Evolutionary conservation across 1,140 invertebrate genomes (phyloP).

Genomic region (Lordiphosa collinella): DNA sequence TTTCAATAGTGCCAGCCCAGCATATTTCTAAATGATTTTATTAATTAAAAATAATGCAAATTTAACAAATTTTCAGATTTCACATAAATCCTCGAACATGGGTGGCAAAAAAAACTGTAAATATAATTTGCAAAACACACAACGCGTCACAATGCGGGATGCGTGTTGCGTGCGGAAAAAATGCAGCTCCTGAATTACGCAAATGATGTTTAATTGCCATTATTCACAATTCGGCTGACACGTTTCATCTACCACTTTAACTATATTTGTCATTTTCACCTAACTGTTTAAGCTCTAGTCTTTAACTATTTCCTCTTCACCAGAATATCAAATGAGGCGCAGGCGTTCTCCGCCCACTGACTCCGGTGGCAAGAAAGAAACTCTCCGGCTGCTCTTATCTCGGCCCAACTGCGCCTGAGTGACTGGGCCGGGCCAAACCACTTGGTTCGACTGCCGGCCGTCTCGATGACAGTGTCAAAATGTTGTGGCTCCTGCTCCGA

Average conservation of each 20-base stretch:
- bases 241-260: not conserved
- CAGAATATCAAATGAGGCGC: slow-evolving; percentile 39
- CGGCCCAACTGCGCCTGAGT: slow-evolving; percentile 43
- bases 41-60: slow-evolving; percentile 71
- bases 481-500: slow-evolving; percentile 12
- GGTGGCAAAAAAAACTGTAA: slow-evolving; percentile 41
- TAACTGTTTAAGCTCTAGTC: not conserved
- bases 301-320: slow-evolving; percentile 33
- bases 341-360: not conserved
- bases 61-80: slow-evolving; percentile 67
- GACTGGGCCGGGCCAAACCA: slow-evolving; percentile 48
- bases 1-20: slow-evolving; percentile 38
- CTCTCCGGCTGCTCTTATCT: slow-evolving; percentile 46
- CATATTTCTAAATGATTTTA: slow-evolving; percentile 69
- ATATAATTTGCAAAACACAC: slow-evolving; percentile 60
- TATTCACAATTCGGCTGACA: not conserved
- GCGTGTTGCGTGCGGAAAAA: slow-evolving; percentile 1
- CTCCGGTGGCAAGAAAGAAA: slow-evolving; percentile 28
- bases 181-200: slow-evolving; percentile 1
- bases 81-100: slow-evolving; percentile 22
- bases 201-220: slow-evolving; percentile 12
- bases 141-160: slow-evolving; percentile 21
- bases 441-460: slow-evolving; percentile 30
- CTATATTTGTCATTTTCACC: not conserved
- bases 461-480: slow-evolving; percentile 49